Conservation (phyloP, 2,888 invertebrate genomes). For the Euplexia lucipara region DNA sequence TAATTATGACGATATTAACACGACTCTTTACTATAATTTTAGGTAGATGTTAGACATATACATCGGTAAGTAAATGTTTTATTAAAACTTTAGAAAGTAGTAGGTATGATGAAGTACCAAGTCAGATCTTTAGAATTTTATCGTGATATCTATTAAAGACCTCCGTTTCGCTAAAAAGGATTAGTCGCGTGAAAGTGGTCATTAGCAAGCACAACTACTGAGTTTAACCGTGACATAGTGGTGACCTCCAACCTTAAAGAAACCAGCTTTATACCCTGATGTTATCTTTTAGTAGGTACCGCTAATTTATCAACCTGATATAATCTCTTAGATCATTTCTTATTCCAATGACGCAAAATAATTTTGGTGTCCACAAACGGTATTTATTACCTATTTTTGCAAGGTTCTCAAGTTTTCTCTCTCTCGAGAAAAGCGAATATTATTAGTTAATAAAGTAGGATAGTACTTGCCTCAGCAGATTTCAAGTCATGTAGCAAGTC, state of each 20-base stretch:
- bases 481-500: slow-evolving; percentile 45
- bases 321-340: slow-evolving; percentile 9
- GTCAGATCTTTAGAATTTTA: slow-evolving; percentile 17
- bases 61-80: background rate
- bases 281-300: slow-evolving; percentile 22
- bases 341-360: background rate
- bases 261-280: slow-evolving; percentile 31
- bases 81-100: background rate
- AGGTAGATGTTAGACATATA: background rate
- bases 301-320: slow-evolving; percentile 22
- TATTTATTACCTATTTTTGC: slow-evolving; percentile 14
- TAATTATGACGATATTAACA: slow-evolving; percentile 16
- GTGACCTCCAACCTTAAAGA: slow-evolving; percentile 35
- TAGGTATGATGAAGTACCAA: slow-evolving; percentile 8
- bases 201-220: slow-evolving; percentile 41
- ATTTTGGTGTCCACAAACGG: slow-evolving; percentile 2
- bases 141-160: slow-evolving; percentile 17
- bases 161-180: slow-evolving; percentile 31
- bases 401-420: slow-evolving; percentile 7
- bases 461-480: slow-evolving; percentile 52
- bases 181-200: slow-evolving; percentile 37
- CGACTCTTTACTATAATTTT: slow-evolving; percentile 1
- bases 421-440: slow-evolving; percentile 36
- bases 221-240: slow-evolving; percentile 26
- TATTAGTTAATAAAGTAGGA: slow-evolving; percentile 53